Evolutionary conservation across 2,113 vertebrate species (phyloP), one percentile per base, ranked within the genome.

Genomic region (Gopherus flavomarginatus): DNA sequence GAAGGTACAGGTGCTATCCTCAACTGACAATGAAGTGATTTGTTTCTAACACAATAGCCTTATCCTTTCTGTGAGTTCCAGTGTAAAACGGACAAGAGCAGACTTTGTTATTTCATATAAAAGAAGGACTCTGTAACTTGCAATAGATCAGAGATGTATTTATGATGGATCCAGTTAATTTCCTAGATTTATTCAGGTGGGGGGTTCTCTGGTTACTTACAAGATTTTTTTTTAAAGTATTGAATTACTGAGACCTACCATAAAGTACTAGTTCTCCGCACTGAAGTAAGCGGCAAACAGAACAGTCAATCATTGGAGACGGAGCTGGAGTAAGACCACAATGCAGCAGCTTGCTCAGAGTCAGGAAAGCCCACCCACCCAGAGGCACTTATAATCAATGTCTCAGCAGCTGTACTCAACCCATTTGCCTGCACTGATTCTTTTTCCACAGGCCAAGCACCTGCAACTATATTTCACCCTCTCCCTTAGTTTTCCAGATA

Each of bases 161-260:
- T 53, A 52, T 19, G 21, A 1, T 27, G 31, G 49, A 87, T 53
- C n/a, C 52, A 38, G 1, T 12, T 90, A 1, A 57, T 12, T 26
- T 77, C 81, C 49, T 52, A 65, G 6, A 52, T 78, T 77, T 69
- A 86, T 42, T 52, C 42, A 21, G 5, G 6, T 1, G 47, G 11
- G 31, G 11, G 38, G 8, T 54, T 90, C 44, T n/a, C 31, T 12
- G 57, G 38, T 10, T 47, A 8, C 49, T 56, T 79, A 6, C 3
- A 38, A 81, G 53, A 42, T 35, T 77, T 54, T 77, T 49, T 59
- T 59, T 59, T 54, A 1, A 78, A 42, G 26, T 69, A 54, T 53
- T 0, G 0, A 0, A 1, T 16, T 22, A 85, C 54, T 56, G 16
- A 86, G 81, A n/a, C 8, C 2, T 27, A 49, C 29, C 4, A 44